These are phyloP conservation scores for Lithobates sylvaticus DNA, from an alignment of 2,797 vertebrate genomes.

Conservation along the genomic window DNA sequence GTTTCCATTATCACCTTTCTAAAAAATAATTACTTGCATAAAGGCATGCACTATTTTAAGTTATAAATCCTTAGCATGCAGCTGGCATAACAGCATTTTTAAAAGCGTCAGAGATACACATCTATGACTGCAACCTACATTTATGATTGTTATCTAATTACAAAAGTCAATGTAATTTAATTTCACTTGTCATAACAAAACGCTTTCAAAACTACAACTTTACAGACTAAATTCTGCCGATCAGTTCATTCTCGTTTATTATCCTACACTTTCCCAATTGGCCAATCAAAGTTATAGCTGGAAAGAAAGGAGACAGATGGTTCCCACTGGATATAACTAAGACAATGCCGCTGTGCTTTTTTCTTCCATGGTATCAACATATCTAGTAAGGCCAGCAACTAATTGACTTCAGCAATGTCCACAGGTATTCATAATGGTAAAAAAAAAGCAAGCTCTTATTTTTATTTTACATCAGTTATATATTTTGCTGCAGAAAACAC, in stretches of 20 bases:
- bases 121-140: background rate
- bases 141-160: background rate
- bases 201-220: background rate
- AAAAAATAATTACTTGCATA: background rate
- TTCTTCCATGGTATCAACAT: constrained; percentile 13
- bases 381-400: background rate
- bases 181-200: background rate
- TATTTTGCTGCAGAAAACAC: too few species aligned
- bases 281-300: constrained; percentile 25
- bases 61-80: background rate
- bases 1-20: background rate
- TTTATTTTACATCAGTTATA: background rate
- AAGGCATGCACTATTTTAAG: background rate
- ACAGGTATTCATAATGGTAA: background rate
- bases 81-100: background rate
- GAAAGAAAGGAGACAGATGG: constrained; percentile 30
- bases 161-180: background rate
- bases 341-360: constrained; percentile 5
- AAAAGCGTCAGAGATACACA: background rate
- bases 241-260: constrained; percentile 17
- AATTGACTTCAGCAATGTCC: background rate
- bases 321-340: constrained; percentile 28
- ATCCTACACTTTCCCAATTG: constrained; percentile 24
- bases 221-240: constrained; percentile 11
- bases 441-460: background rate